Evolutionary conservation across 2,797 vertebrate genomes (phyloP), one percentile per base, ranked within the genome.

Genomic region (Apodemus agrarius): DNA sequence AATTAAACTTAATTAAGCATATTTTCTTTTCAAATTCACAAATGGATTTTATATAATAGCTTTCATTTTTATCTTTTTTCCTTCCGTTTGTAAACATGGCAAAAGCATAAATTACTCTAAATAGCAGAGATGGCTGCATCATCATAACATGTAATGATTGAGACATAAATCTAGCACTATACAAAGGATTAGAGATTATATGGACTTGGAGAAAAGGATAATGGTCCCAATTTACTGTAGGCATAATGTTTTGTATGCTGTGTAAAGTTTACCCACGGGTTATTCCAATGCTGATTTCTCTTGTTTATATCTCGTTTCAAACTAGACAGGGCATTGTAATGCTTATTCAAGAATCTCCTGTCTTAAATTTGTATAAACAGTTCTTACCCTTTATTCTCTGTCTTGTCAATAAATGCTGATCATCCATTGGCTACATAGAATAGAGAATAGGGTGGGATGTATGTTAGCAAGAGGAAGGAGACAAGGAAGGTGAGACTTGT

Each of bases 41-140:
- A 34, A 0, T 49, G 43, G 14, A 3, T 46, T 93, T 93, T 63
- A 16, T 34, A 8, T 78, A 84, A 83, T 10, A 78, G 0, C 21
- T 87, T 72, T 16, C 3, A 26, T 90, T 91, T 91, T 93, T 29
- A 89, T 89, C 34, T 52, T 91, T 91, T 63, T 87, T 80, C 26
- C 46, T n/a, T 80, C 76, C 54, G 83, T 75, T 80, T 69, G 37
- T 34, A 7, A 84, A 80, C 0, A 49, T 74, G 8, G 31, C 22
- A 67, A 37, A 29, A 49, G 26, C 86, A 29, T 91, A 72, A 84
- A 80, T 95, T 85, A 74, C 7, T 8, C 12, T 84, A 34, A 95
- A 63, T 95, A 69, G 63, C 43, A 91, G 34, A 54, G 16, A 54
- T 78, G 14, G 80, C 40, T 86, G 24, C 19, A 11, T 17, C 17